Base-by-base conservation (phyloP, 2,113 vertebrate genomes). In the Mionectes macconnelli region DNA sequence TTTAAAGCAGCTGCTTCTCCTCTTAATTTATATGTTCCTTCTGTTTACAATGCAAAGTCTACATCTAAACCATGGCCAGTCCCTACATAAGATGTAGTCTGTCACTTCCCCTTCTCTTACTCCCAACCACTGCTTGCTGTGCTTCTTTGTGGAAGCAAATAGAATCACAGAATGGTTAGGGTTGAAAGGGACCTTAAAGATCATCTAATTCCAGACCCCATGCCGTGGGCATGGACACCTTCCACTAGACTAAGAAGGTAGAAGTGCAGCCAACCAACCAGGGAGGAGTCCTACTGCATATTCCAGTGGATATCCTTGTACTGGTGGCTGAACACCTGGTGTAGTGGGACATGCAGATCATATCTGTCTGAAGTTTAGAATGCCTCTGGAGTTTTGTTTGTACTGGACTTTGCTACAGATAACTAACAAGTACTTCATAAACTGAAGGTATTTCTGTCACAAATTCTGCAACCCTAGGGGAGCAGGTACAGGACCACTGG, bases 71-170 rank as follows among this genome's bases (percentile, higher is more conserved):
- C 12, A 24, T 0, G 1, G 3, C 33, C 45, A 45, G 22, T 11
- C 17, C 7, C 39, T 59, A 47, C 7, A 9, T 47, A 63, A 84
- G 19, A 20, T 77, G 23, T 30, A 22, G 20, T 6, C 27, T 89
- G 42, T 3, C 30, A 68, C 11, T n/a, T 89, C 50, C 55, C 28
- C 8, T 10, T 55, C 10, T 67, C n/a, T 63, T 70, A 35, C 12
- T 5, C n/a, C 30, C 2, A 4, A 0, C 2, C 15, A 5, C 12
- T 30, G 21, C 11, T 84, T 67, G 35, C 23, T 55, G 19, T 37
- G 13, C n/a, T n/a, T 87, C 33, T 67, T 42, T 27, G 4, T 27
- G 17, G 22, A 33, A 74, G 22, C 16, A 89, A 89, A n/a, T 30
- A 17, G 19, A 45, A 30, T 22, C 1, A 0, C n/a, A 69, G 44